Evolutionary conservation across 2,113 vertebrate species (phyloP), one percentile per base, ranked within the genome.

Genomic region (Enhydra lutris): DNA sequence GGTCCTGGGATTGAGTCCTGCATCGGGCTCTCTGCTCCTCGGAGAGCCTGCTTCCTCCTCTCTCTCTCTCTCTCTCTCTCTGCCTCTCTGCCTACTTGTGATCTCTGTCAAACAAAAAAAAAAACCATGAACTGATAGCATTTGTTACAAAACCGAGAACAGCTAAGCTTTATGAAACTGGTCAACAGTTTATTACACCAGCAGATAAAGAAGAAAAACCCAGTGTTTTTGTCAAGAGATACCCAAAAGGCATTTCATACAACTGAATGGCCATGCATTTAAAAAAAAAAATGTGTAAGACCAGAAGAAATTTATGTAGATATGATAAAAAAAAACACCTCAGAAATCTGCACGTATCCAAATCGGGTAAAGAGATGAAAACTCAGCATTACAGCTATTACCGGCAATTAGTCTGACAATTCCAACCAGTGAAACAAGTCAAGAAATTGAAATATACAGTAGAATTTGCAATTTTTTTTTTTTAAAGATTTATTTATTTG

Each of bases 381-480:
- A 21, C 4, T 14, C 83, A 1, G 5, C 10, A 34, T 31, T 34
- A 36, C n/a, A 17, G 5, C 24, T 6, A 20, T 2, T 4, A 7
- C 4, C 61, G 50, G 4, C 45, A 2, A 18, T n/a, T 20, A 8
- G 31, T 10, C 29, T 21, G 42, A 36, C 2, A 6, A 31, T 29
- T 78, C 76, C 14, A 4, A 42, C 50, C 52, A 23, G 3, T 17
- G 34, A 59, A 63, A 45, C 4, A 63, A 85, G 78, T 39, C 55
- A 85, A 80, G 12, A 85, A 85, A 47, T 39, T 12, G 36, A 82
- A 55, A 13, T 12, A 9, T 18, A 18, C 14, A 15, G 2, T 1
- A 63, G 76, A 42, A 71, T 45, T 79, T 26, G n/a, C 69, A 10
- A 78, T 39, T 78, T n/a, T 55, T n/a, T n/a, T n/a, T n/a, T n/a